Conservation (phyloP, 2,888 invertebrate species). For the Limenitis camilla region DNA sequence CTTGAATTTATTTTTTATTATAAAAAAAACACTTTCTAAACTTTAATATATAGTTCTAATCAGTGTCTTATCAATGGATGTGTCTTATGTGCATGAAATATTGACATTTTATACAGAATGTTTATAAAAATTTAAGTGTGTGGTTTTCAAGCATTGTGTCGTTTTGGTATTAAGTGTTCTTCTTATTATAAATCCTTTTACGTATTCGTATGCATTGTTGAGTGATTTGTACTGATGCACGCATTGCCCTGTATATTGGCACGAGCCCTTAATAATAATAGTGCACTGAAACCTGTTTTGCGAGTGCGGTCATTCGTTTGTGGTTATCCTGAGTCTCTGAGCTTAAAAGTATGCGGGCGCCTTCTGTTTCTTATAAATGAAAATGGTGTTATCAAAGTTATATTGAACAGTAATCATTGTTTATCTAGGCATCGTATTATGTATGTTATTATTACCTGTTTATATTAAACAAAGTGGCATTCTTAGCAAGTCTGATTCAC, state of each 20-base stretch:
- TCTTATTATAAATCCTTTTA: conserved; percentile 41
- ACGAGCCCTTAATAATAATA: conserved; percentile 74
- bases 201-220: conserved; percentile 53
- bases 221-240: conserved; percentile 50
- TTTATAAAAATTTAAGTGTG: conserved; percentile 43
- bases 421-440: background rate
- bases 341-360: conserved; percentile 54
- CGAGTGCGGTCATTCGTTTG: conserved; percentile 64
- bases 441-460: conserved; percentile 5
- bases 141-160: conserved; percentile 60
- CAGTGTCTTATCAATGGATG: conserved; percentile 70
- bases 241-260: conserved; percentile 64
- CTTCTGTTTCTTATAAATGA: conserved; percentile 46
- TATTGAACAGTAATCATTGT: conserved; percentile 1
- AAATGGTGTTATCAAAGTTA: background rate
- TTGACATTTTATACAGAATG: conserved; percentile 40
- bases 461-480: conserved; percentile 22
- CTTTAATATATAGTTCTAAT: conserved; percentile 43
- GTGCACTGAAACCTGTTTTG: conserved; percentile 70
- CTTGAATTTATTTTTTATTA: conserved; percentile 58
- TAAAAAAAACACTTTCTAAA: conserved; percentile 43
- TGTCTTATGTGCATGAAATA: conserved; percentile 67
- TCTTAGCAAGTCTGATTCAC: conserved; percentile 41
- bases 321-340: conserved; percentile 54
- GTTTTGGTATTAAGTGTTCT: conserved; percentile 65